A percentile compares a stretch with the other conserved stretches of the same genome.
These are phyloP conservation scores for Lathronympha strigana DNA, from an alignment of 2,888 invertebrate species.

Conservation along the genomic window DNA sequence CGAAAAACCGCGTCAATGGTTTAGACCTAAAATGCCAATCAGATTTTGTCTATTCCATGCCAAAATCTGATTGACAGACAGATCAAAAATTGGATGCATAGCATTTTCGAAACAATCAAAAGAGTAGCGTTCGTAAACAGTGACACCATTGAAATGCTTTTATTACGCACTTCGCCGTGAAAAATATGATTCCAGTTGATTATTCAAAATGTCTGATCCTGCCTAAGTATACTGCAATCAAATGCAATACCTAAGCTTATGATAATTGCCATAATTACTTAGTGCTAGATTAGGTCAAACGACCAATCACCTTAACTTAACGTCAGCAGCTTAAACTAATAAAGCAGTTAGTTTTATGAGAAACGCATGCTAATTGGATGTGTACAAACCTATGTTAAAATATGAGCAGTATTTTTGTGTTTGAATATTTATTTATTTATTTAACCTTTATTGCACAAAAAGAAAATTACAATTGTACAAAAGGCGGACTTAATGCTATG, in stretches of 20 bases:
- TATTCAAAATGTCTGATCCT: constrained; percentile 5
- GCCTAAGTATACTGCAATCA: constrained; percentile 9
- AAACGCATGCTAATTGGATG: constrained; percentile 51
- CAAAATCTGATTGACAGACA: too few species aligned
- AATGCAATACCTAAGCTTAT: constrained; percentile 42
- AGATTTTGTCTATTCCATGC: too few species aligned
- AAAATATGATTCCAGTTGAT: background rate
- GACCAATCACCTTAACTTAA: constrained; percentile 46
- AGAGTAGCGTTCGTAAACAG: too few species aligned
- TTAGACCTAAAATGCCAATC: too few species aligned
- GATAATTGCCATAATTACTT: constrained; percentile 52
- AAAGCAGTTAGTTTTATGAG: constrained; percentile 48
- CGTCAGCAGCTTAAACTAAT: constrained; percentile 37
- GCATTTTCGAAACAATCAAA: too few species aligned
- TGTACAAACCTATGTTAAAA: constrained; percentile 19
- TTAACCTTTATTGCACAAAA: too few species aligned
- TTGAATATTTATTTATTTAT: too few species aligned
- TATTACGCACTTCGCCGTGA: background rate
- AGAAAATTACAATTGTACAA: too few species aligned
- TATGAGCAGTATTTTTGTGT: constrained; percentile 31
- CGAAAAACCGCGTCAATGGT: too few species aligned
- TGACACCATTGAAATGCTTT: background rate
- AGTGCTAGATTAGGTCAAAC: constrained; percentile 52
- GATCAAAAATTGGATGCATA: too few species aligned
- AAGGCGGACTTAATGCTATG: too few species aligned